A percentile compares a stretch with the other conserved stretches of the same genome.
phyloP scores from a whole-genome alignment of 2,888 invertebrate species.

The Ochropleura leucogaster region DNA sequence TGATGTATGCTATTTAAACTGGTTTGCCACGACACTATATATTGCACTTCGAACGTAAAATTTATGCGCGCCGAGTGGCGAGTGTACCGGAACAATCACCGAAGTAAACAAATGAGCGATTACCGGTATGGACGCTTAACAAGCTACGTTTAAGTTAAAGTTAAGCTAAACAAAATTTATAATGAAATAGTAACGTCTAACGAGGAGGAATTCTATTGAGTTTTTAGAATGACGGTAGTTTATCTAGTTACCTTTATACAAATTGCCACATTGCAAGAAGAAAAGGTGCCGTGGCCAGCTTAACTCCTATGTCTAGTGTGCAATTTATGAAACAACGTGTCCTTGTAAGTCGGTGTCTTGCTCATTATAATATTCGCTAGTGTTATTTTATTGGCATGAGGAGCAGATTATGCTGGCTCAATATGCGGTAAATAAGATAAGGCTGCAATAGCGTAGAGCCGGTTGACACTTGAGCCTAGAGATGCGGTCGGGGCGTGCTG shows the following conservation, averaged over 20 bases:
- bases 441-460: conserved; percentile 80
- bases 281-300: conserved; percentile 28
- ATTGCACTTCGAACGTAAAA: conserved; percentile 79
- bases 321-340: conserved; percentile 50
- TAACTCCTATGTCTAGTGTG: conserved; percentile 50
- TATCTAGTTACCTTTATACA: conserved; percentile 44
- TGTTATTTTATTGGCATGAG: conserved; percentile 61
- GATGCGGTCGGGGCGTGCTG: conserved; percentile 70
- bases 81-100: conserved; percentile 80
- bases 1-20: conserved; percentile 73
- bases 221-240: conserved; percentile 71
- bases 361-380: conserved; percentile 30
- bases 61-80: conserved; percentile 77
- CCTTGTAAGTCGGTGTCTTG: conserved; percentile 14
- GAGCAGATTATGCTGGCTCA: conserved; percentile 66
- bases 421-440: conserved; percentile 77
- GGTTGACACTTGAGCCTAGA: conserved; percentile 84
- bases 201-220: conserved; percentile 70
- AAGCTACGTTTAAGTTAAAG: conserved; percentile 18
- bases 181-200: conserved; percentile 41
- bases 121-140: conserved; percentile 68
- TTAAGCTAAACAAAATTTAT: conserved; percentile 46
- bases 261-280: conserved; percentile 55
- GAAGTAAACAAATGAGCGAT: conserved; percentile 79
- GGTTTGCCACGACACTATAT: conserved; percentile 73